phyloP scores from a whole-genome alignment of 2,888 invertebrate genomes.

The Aquatica leii region DNA sequence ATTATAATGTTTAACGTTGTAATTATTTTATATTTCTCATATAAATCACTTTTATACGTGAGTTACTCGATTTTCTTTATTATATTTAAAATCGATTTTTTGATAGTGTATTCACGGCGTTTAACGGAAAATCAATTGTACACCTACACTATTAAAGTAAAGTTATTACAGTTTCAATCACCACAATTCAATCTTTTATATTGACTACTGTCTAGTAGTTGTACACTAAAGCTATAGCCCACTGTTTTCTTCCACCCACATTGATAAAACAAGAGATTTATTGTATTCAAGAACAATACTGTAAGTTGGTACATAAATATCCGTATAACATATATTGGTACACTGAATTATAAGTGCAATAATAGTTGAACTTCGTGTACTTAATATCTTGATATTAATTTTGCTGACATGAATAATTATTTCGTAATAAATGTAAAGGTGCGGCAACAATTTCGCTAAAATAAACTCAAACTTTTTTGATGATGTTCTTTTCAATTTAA shows the following conservation, averaged over 20 bases:
- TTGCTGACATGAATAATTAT: constrained; percentile 19
- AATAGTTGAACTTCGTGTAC: constrained; percentile 19
- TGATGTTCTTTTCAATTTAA: neutral
- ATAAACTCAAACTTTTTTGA: neutral
- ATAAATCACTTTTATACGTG: constrained; percentile 30
- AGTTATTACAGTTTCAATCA: constrained; percentile 27
- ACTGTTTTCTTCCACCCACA: constrained; percentile 44
- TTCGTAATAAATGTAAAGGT: constrained; percentile 5
- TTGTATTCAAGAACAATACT: constrained; percentile 41
- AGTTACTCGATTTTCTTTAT: constrained; percentile 30
- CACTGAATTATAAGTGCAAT: constrained; percentile 32
- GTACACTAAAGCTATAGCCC: constrained; percentile 42
- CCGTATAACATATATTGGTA: constrained; percentile 16
- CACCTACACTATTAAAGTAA: constrained; percentile 24
- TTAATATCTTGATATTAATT: constrained; percentile 22
- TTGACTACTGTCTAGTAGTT: constrained; percentile 34
- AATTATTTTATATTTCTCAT: constrained; percentile 34
- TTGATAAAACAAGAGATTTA: constrained; percentile 43
- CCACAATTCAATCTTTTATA: constrained; percentile 26
- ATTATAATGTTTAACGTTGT: constrained; percentile 36
- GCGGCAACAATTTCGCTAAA: constrained; percentile 4
- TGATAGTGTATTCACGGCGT: constrained; percentile 6
- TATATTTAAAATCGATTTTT: constrained; percentile 26
- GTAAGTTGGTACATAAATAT: constrained; percentile 42
- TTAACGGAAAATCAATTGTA: constrained; percentile 24